phyloP scores from a whole-genome alignment of 2,113 vertebrate genomes.

The Taxidea taxus region DNA sequence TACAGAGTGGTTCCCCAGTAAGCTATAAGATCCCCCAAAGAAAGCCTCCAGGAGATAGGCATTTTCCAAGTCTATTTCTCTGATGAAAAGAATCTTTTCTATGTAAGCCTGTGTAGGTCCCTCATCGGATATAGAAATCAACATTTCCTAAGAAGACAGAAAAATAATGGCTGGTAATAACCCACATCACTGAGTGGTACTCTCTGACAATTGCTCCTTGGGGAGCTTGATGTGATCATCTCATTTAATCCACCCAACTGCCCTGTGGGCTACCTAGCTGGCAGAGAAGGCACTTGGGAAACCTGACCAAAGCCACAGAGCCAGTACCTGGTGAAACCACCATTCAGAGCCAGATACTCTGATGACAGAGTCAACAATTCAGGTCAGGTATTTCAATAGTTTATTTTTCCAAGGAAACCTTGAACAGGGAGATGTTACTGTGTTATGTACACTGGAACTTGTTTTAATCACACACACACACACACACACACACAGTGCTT shows the following conservation, averaged over 20 bases:
- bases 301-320: not conserved
- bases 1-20: not conserved
- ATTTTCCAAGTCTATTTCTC: not conserved
- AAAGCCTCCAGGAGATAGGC: not conserved
- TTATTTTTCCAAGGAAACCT: not conserved
- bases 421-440: not conserved
- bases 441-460: not conserved
- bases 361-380: not conserved
- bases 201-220: not conserved
- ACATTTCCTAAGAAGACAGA: not conserved
- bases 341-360: not conserved
- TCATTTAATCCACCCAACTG: not conserved
- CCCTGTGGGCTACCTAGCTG: not conserved
- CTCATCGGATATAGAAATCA: not conserved
- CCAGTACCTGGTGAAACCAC: not conserved
- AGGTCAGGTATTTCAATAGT: not conserved
- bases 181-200: not conserved
- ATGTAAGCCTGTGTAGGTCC: not conserved
- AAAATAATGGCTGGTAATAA: not conserved
- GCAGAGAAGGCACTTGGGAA: not conserved
- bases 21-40: not conserved
- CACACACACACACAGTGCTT: not conserved
- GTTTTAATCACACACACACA: not conserved
- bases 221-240: not conserved
- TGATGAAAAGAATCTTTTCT: not conserved